A percentile compares a stretch with the other conserved stretches of the same genome.
Evolutionary conservation across 2,113 vertebrate genomes (phyloP).

Genomic region (Rhadina sibilatrix): DNA sequence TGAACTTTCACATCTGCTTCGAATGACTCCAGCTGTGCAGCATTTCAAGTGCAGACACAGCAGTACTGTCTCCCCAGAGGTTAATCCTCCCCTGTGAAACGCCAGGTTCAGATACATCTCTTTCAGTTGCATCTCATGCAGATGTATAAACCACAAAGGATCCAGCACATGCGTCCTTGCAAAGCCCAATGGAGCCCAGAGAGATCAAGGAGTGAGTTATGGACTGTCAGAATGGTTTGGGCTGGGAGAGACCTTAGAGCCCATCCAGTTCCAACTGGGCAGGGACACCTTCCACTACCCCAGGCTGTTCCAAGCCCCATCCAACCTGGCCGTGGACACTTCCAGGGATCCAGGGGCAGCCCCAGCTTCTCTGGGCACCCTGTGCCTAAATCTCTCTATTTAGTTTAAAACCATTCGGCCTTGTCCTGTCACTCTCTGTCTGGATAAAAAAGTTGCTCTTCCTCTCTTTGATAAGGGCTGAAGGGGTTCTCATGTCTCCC

Average conservation of each 20-base stretch:
- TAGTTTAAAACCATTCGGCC: neutral
- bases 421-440: neutral
- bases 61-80: neutral
- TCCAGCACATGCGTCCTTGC: accelerated
- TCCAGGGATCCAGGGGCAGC: neutral
- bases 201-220: neutral
- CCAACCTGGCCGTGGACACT: neutral
- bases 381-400: neutral
- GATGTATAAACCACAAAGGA: neutral
- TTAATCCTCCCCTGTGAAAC: neutral
- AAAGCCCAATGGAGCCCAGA: neutral
- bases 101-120: neutral
- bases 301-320: neutral
- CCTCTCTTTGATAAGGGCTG: neutral
- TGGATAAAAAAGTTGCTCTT: neutral
- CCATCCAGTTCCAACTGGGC: neutral
- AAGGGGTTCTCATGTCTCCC: neutral
- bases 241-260: neutral
- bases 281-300: neutral
- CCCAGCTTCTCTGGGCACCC: neutral
- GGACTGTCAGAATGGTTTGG: neutral
- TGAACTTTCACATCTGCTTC: neutral
- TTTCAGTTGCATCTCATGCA: neutral
- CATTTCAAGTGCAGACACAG: neutral
- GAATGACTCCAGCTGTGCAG: neutral